Evolutionary conservation across 1,140 invertebrate genomes (phyloP).

Genomic region (Caenorhabditis remanei): DNA sequence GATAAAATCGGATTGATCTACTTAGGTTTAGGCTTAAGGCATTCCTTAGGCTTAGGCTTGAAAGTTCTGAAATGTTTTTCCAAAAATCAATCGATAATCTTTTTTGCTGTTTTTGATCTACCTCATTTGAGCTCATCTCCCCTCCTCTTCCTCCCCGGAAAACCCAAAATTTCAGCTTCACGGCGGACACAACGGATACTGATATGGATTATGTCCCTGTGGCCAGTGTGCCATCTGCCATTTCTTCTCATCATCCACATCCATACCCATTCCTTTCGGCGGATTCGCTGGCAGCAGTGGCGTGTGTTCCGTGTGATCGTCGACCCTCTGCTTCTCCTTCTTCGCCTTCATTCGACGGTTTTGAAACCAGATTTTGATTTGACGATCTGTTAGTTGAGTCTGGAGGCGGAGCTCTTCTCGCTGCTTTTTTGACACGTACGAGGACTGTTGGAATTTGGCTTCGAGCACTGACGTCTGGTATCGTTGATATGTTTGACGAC

Average conservation of each 20-base stretch:
- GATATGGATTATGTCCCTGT: slow-evolving; percentile 24
- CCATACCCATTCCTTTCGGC: slow-evolving; percentile 55
- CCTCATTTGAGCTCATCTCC: no score
- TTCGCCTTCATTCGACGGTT: slow-evolving; percentile 75
- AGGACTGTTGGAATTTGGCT: slow-evolving; percentile 70
- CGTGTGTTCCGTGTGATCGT: slow-evolving; percentile 66
- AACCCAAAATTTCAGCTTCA: background rate
- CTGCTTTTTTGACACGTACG: slow-evolving; percentile 73
- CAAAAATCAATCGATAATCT: no score
- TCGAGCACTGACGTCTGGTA: slow-evolving; percentile 79
- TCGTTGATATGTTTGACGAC: slow-evolving; percentile 80
- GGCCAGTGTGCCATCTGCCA: slow-evolving; percentile 57
- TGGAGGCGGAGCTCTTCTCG: slow-evolving; percentile 71
- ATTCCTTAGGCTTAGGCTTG: no score
- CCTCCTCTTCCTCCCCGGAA: background rate
- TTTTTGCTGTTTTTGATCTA: no score
- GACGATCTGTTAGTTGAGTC: slow-evolving; percentile 72
- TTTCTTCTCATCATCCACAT: slow-evolving; percentile 60
- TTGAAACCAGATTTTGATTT: slow-evolving; percentile 76
- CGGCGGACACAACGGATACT: slow-evolving; percentile 19
- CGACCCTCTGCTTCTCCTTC: slow-evolving; percentile 70
- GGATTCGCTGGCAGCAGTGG: slow-evolving; percentile 66
- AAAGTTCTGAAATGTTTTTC: no score
- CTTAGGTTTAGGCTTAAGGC: no score
- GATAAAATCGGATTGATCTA: no score